Percentiles rank a stretch among this genome's conserved stretches.
Evolutionary conservation across 1,140 invertebrate species (phyloP).

Genomic region (Drosophila miranda): DNA sequence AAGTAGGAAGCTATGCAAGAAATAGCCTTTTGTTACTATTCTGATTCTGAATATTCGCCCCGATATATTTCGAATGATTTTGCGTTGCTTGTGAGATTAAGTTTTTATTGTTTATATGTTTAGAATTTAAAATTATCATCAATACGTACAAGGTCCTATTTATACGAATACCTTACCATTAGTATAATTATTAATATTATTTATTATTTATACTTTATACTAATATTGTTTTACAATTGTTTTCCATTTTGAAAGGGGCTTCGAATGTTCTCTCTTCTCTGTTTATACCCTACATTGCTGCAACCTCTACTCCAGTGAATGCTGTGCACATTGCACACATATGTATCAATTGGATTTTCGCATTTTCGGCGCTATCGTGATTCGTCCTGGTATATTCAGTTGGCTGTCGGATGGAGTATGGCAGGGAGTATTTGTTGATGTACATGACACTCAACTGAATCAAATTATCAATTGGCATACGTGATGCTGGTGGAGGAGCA

Average conservation of each 20-base stretch:
- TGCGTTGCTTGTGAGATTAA: slow-evolving; percentile 67
- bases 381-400: slow-evolving; percentile 12
- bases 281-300: slow-evolving; percentile 53
- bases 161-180: slow-evolving; percentile 47
- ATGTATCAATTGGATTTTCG: slow-evolving; percentile 31
- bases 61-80: not conserved
- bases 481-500: slow-evolving; percentile 32
- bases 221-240: slow-evolving; percentile 76
- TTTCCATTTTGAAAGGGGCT: slow-evolving; percentile 73
- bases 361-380: slow-evolving; percentile 11
- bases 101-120: slow-evolving; percentile 72
- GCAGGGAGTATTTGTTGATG: slow-evolving; percentile 65
- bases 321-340: slow-evolving; percentile 52
- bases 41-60: too few species aligned
- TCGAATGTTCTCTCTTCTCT: slow-evolving; percentile 69
- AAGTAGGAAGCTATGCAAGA: too few species aligned
- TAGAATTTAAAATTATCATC: slow-evolving; percentile 62
- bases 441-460: slow-evolving; percentile 68
- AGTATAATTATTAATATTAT: slow-evolving; percentile 53
- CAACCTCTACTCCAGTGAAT: slow-evolving; percentile 43
- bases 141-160: slow-evolving; percentile 49
- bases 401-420: slow-evolving; percentile 52
- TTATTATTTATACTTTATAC: slow-evolving; percentile 43
- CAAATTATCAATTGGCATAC: slow-evolving; percentile 49
- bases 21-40: too few species aligned